These are phyloP conservation scores for Oreocharis arfaki DNA, from an alignment of 2,113 vertebrate species.

Conservation along the genomic window DNA sequence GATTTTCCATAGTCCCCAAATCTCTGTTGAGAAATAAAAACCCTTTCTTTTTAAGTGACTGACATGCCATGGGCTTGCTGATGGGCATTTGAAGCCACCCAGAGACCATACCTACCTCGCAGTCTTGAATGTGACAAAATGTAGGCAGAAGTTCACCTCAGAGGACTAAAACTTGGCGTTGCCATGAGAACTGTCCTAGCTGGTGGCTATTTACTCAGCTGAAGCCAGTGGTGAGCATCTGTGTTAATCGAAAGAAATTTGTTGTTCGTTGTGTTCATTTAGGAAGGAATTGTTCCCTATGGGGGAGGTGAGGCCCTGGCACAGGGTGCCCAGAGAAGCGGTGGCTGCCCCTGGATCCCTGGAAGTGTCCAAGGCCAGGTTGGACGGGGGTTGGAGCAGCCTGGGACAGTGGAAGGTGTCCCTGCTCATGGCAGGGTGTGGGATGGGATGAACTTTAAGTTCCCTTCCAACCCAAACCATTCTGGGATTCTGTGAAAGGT, in stretches of 20 bases:
- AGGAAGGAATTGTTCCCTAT: background rate
- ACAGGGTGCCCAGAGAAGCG: background rate
- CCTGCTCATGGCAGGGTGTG: background rate
- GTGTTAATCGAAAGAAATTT: background rate
- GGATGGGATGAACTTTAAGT: background rate
- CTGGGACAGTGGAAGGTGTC: rapidly evolving
- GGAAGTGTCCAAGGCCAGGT: background rate
- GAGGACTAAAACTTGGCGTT: background rate
- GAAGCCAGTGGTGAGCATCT: rapidly evolving
- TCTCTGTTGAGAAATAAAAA: background rate
- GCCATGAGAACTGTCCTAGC: background rate
- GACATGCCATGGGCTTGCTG: background rate
- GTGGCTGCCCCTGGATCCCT: background rate
- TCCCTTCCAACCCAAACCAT: background rate
- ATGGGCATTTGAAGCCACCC: background rate
- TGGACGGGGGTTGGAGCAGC: rapidly evolving
- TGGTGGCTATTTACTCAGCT: background rate
- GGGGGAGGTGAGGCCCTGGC: background rate
- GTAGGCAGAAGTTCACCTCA: background rate
- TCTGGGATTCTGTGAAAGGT: background rate
- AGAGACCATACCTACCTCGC: background rate
- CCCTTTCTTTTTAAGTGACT: background rate
- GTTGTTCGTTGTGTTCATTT: background rate
- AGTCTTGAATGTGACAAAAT: background rate
- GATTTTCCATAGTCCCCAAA: background rate